Conservation (phyloP, 2,888 invertebrate species). For the Anticlea derivata region DNA sequence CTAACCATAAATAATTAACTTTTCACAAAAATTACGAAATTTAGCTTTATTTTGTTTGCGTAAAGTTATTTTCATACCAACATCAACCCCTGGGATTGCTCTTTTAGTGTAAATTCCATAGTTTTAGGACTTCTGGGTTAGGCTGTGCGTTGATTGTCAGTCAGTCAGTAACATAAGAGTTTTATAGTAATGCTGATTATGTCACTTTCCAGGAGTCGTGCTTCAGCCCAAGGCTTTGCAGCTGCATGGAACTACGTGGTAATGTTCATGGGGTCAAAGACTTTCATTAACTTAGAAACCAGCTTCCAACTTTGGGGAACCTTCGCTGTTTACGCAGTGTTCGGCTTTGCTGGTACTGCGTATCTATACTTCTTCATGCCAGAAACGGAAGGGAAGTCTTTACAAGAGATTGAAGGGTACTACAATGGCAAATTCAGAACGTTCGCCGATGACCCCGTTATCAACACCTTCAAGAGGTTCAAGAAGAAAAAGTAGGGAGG, state of each 20-base stretch:
- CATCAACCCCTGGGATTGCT: too few relatives aligned
- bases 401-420: slow-evolving; percentile 78
- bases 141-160: too few relatives aligned
- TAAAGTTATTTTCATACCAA: too few relatives aligned
- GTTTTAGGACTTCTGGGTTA: too few relatives aligned
- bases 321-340: slow-evolving; percentile 74
- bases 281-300: slow-evolving; percentile 76
- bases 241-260: slow-evolving; percentile 81
- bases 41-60: background rate
- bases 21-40: too few relatives aligned
- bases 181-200: too few relatives aligned
- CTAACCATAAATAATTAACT: too few relatives aligned
- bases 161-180: too few relatives aligned
- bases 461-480: slow-evolving; percentile 61
- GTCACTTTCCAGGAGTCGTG: slow-evolving; percentile 77
- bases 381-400: slow-evolving; percentile 81
- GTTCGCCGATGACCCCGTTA: slow-evolving; percentile 72
- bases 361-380: slow-evolving; percentile 80
- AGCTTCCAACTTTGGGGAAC: slow-evolving; percentile 72
- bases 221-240: slow-evolving; percentile 78
- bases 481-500: slow-evolving; percentile 43
- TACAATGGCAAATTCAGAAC: slow-evolving; percentile 64
- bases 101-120: too few relatives aligned
- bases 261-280: slow-evolving; percentile 80
- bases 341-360: slow-evolving; percentile 72